A percentile compares a stretch with the other conserved stretches of the same genome.
phyloP scores from a whole-genome alignment of 1,140 invertebrate genomes.

The Trichonephila clavipes region DNA sequence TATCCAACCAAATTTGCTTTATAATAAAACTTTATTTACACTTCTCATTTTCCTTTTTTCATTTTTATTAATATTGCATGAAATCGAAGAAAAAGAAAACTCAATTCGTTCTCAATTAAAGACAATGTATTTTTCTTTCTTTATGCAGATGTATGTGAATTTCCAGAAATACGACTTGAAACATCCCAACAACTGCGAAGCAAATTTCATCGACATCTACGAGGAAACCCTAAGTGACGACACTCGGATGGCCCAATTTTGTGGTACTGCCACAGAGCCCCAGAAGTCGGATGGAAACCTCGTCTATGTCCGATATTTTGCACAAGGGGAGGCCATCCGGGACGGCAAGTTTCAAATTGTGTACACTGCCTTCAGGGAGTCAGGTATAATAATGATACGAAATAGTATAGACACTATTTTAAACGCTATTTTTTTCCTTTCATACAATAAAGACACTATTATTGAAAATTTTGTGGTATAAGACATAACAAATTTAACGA shows the following conservation, averaged over 20 bases:
- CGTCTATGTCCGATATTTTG: conserved; percentile 87
- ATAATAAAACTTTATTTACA: no score
- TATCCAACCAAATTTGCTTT: no score
- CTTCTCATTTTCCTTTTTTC: no score
- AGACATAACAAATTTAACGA: no score
- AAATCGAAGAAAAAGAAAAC: no score
- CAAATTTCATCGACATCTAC: conserved; percentile 91
- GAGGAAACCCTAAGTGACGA: conserved; percentile 84
- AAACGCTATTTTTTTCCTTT: background rate
- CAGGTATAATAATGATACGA: conserved; percentile 36
- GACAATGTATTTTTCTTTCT: no score
- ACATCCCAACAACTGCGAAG: conserved; percentile 91
- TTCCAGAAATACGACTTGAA: conserved; percentile 86
- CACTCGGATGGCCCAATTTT: conserved; percentile 80
- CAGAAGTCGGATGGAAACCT: conserved; percentile 81
- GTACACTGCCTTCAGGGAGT: conserved; percentile 87
- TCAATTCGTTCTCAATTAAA: no score
- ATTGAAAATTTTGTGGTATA: no score
- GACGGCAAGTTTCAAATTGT: conserved; percentile 87
- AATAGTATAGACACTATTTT: no score
- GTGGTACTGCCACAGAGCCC: conserved; percentile 89
- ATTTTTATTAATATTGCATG: no score
- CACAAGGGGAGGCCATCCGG: conserved; percentile 83
- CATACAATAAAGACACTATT: no score
- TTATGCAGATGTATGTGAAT: conserved; percentile 86